These are phyloP conservation scores for Mobula hypostoma DNA, from an alignment of 2,113 vertebrate genomes.

Conservation along the genomic window DNA sequence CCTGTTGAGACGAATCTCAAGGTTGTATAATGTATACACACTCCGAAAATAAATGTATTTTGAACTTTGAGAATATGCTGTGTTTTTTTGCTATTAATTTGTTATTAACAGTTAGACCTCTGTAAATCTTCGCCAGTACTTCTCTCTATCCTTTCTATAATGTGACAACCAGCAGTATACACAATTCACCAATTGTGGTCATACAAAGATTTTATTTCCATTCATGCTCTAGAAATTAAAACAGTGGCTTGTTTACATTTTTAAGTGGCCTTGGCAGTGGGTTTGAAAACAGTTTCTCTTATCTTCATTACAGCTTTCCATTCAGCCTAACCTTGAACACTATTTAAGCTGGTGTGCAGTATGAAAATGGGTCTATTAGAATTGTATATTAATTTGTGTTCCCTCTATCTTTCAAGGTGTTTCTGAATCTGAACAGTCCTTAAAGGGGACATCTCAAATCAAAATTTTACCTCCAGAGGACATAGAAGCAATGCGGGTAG, in stretches of 20 bases:
- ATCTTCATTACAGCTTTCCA: background rate
- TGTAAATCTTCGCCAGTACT: background rate
- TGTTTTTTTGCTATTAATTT: background rate
- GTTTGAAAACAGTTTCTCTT: background rate
- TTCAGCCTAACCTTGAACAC: background rate
- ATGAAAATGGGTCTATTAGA: background rate
- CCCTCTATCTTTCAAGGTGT: constrained; percentile 66
- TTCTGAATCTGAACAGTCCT: constrained; percentile 91
- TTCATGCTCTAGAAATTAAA: background rate
- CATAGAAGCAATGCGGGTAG: constrained; percentile 88
- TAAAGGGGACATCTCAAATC: constrained; percentile 97
- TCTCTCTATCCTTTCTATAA: background rate
- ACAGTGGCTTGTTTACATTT: background rate
- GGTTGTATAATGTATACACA: no score
- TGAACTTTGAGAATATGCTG: no score
- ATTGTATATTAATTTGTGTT: background rate
- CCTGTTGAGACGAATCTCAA: no score
- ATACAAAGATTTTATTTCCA: background rate
- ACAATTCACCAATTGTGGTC: background rate
- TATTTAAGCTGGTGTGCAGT: background rate
- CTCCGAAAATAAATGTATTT: no score
- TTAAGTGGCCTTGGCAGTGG: background rate
- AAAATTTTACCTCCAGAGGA: constrained; percentile 86
- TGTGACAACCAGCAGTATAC: background rate
- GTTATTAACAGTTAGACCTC: background rate